Percentiles rank a stretch among this genome's conserved stretches.
Conservation (phyloP, 2,113 vertebrate species). For the Talpa occidentalis region DNA sequence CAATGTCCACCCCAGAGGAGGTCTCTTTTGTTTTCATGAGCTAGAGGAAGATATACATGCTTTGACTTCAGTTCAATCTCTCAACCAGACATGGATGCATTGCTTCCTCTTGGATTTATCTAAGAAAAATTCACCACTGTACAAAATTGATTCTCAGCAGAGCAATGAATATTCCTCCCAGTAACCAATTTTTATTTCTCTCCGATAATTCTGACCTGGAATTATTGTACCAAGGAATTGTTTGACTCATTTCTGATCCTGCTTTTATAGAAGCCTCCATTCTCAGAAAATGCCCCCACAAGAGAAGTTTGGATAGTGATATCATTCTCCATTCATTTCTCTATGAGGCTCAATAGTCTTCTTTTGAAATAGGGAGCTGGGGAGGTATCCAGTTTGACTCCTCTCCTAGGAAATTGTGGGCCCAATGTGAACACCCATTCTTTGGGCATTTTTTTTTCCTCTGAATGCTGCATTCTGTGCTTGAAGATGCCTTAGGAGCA, state of each 20-base stretch:
- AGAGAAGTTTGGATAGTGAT: neutral
- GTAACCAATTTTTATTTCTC: neutral
- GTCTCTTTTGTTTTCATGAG: neutral
- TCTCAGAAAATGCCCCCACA: neutral
- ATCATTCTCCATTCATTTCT: slow-evolving; percentile 25
- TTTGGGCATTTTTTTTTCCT: neutral
- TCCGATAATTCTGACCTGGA: neutral
- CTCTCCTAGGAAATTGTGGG: slow-evolving; percentile 8
- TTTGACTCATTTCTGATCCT: neutral
- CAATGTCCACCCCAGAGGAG: neutral
- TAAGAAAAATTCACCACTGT: neutral
- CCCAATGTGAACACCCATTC: neutral
- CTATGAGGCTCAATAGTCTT: neutral
- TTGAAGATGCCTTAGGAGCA: neutral
- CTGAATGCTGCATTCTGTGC: neutral
- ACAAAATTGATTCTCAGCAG: neutral
- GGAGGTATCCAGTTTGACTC: neutral
- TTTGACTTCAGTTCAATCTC: neutral
- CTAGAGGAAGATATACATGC: neutral
- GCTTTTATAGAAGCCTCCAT: neutral
- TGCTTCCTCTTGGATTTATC: neutral
- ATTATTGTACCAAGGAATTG: neutral
- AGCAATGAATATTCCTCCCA: neutral
- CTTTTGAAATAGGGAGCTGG: neutral
- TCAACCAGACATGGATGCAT: neutral